Base-by-base conservation (phyloP, 2,797 vertebrate species). In the Argentina silus region DNA sequence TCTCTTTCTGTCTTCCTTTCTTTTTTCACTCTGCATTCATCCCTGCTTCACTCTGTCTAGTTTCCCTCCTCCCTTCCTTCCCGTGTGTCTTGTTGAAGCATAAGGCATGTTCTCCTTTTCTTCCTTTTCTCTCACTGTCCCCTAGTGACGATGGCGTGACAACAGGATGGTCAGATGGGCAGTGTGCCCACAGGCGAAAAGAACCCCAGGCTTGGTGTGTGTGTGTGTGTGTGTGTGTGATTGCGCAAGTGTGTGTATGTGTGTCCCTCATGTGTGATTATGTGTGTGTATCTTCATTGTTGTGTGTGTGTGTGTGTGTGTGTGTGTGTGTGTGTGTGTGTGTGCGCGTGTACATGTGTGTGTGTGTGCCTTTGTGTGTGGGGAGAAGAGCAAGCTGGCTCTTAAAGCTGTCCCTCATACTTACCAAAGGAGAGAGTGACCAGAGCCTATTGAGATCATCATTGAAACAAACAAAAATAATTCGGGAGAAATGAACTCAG, bases 331-430 rank as follows among this genome's bases (percentile, higher is more conserved):
- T 19, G 56, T 59, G 19, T 0, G 19, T 21, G 7, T 19, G 3
- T 19, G 55, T 10, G 55, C 8, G 17, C 2, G 55, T 10, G 55
- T 21, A n/a, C 9, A 17, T 45, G 42, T 3, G 3, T 6, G 43
- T 64, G n/a, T 12, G 43, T 17, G 23, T 63, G 42, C 9, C 27
- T 62, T 27, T 8, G 36, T 44, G 23, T 11, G 59, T 61, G 55
- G 23, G 64, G 60, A 55, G 51, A 67, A 66, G 64, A 19, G n/a
- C 42, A 27, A 72, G 63, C 55, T 47, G 10, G 44, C 44, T 53
- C 57, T 42, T 10, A 77, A 80, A 85, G 69, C 67, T 77, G 70
- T 74, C 23, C 51, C 77, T 80, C 79, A 63, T 71, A 62, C 48
- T 72, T 14, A 74, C 23, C 47, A 53, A 21, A 80, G 76, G 70